Evolutionary conservation across 1,140 invertebrate genomes (phyloP).

Genomic region (Belonocnema kinseyi): DNA sequence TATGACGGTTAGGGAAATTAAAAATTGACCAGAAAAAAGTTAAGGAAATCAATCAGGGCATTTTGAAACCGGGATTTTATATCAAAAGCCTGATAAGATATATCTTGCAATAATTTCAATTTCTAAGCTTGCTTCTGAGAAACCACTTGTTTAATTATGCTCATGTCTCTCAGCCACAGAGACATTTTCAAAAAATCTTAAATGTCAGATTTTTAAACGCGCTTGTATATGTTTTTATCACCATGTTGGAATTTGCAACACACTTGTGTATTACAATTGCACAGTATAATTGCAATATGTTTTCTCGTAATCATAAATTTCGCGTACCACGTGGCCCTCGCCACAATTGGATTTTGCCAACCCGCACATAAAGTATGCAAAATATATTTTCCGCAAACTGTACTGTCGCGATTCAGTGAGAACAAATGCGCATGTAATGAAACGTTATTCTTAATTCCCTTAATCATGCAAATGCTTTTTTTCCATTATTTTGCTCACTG

Average conservation of each 20-base stretch:
- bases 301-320: conserved; percentile 30
- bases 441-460: conserved; percentile 28
- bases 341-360: conserved; percentile 28
- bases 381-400: conserved; percentile 27
- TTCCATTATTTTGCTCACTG: not conserved
- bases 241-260: conserved; percentile 16
- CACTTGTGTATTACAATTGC: conserved; percentile 21
- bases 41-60: too few species aligned
- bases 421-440: conserved; percentile 5
- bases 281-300: conserved; percentile 19
- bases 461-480: conserved; percentile 20
- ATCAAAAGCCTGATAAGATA: too few species aligned
- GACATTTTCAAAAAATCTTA: conserved; percentile 1
- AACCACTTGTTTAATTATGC: too few species aligned
- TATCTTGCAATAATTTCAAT: too few species aligned
- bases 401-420: conserved; percentile 19
- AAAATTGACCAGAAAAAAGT: too few species aligned
- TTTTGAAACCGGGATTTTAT: too few species aligned
- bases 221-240: not conserved
- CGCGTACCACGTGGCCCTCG: conserved; percentile 16
- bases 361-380: conserved; percentile 30
- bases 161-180: too few species aligned
- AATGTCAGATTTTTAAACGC: conserved; percentile 4
- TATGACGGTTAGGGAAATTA: too few species aligned
- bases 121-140: too few species aligned